Evolutionary conservation across 1,140 invertebrate species (phyloP), one percentile per base, ranked within the genome.

Genomic region (Lasioglossum baleicum): DNA sequence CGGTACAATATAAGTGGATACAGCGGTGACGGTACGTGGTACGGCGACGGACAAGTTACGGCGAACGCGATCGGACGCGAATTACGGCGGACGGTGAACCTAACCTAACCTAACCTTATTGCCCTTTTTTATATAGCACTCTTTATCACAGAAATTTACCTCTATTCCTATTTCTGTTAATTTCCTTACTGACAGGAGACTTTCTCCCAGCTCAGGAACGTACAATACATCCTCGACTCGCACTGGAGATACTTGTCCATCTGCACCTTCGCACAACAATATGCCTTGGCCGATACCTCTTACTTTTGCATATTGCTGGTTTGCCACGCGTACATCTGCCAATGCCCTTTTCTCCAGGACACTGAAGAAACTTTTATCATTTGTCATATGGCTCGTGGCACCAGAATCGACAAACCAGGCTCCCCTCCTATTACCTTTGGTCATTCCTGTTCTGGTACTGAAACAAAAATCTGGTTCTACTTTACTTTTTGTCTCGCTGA

Each of bases 361-460:
- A 44, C 56, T 42, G 48, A 76, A 76, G 42, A 60, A 76, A 10
- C 26, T 42, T 69, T 63, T 76, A 20, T 76, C 35, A 53, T 35
- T 76, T 13, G 75, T 67, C 40, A 76, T 76, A 44, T 76, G 65
- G 8, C 75, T 67, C 8, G 75, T 76, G 1, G 75, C 75, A 7
- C 75, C 75, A 35, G 75, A 76, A 40, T 76, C 75, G 8, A 68
- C 22, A 0, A 44, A 66, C 75, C 75, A 76, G 8, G 17, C n/a
- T 26, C 22, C 60, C 51, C 51, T 53, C 22, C 1, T 26, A 17
- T 66, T 51, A 58, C 17, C 15, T 56, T 65, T 66, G 44, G 15
- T 53, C 8, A 53, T 53, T 11, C 51, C 35, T 68, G 64, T n/a
- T 35, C 10, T 26, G 56, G 17, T 20, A 42, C 35, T 13, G 56